Evolutionary conservation across 2,888 invertebrate species (phyloP), one percentile per base, ranked within the genome.

Genomic region (Synergus gifuensis): DNA sequence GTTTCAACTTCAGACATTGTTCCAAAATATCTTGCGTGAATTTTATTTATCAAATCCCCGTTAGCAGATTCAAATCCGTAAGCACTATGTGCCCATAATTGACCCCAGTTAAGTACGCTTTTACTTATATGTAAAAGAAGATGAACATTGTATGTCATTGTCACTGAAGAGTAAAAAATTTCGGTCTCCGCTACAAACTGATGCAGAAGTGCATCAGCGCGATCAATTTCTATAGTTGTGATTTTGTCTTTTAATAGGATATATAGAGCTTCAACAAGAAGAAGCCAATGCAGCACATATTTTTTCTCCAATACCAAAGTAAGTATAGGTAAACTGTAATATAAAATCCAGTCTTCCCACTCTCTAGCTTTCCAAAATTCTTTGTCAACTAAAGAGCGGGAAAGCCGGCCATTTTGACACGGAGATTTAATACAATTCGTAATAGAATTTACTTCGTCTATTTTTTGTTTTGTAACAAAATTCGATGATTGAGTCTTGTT

Each of bases 11-110:
- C 8, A n/a, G 11, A 54, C 16, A 46, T 22, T 73, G 44, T 78
- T 49, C 78, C 69, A 76, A 80, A 80, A 62, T 81, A 64, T 62
- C 28, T 14, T 7, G 77, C 73, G 22, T 83, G 81, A 58, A 82
- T 67, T 14, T 77, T 73, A 22, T 79, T 80, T 36, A 78, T 18
- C 0, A 80, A n/a, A 14, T 78, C 73, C 9, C 67, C 63, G 44
- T 81, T 80, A n/a, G 62, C 79, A 4, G 76, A 54, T 66, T 83
- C 81, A 54, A 83, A 83, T 0, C 46, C 60, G 49, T 76, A 81
- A 4, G 69, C 69, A 62, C 73, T 58, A n/a, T 78, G 77, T 11
- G 78, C 62, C 63, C 66, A 80, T 12, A 82, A 9, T 46, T 79
- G 77, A 16, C 77, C 81, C 76, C 79, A 81, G 18, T 78, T 77